A percentile compares a stretch with the other conserved stretches of the same genome.
These are phyloP conservation scores for Ochropleura plecta DNA, from an alignment of 2,888 invertebrate genomes.

Conservation along the genomic window DNA sequence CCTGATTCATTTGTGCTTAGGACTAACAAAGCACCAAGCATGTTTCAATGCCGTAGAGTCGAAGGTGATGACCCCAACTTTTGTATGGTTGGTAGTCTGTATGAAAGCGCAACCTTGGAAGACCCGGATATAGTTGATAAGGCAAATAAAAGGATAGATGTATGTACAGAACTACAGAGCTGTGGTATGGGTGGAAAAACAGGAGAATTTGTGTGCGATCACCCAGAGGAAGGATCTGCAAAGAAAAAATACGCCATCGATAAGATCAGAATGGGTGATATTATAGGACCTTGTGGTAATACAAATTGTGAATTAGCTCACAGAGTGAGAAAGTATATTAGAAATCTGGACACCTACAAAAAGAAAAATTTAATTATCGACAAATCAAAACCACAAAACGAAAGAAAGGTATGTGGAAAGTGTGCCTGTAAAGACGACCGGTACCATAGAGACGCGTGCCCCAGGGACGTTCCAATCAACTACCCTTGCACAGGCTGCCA, in stretches of 20 bases:
- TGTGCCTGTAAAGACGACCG: conserved; percentile 85
- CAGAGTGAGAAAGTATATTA: conserved; percentile 84
- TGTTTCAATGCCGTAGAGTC: conserved; percentile 83
- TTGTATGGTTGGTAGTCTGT: conserved; percentile 84
- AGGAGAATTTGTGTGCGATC: conserved; percentile 71
- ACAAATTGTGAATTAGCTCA: conserved; percentile 84
- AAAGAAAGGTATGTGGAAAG: conserved; percentile 80
- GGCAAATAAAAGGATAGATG: conserved; percentile 80
- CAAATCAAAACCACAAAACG: conserved; percentile 67
- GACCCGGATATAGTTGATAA: conserved; percentile 79
- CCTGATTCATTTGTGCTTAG: conserved; percentile 85
- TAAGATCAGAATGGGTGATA: conserved; percentile 87
- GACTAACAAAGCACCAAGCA: conserved; percentile 85
- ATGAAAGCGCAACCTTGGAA: conserved; percentile 86
- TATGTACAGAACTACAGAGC: conserved; percentile 84
- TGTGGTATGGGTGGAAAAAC: conserved; percentile 73
- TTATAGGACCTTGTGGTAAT: conserved; percentile 87
- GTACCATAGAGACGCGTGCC: conserved; percentile 82
- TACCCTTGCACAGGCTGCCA: conserved; percentile 78
- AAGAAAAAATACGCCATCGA: conserved; percentile 79
- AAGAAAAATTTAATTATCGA: conserved; percentile 71
- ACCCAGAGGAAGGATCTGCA: conserved; percentile 57
- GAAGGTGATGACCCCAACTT: conserved; percentile 87
- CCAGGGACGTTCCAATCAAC: conserved; percentile 63
- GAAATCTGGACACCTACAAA: conserved; percentile 82